Evolutionary conservation across 2,113 vertebrate species (phyloP).

Genomic region (Mystacornis crossleyi): DNA sequence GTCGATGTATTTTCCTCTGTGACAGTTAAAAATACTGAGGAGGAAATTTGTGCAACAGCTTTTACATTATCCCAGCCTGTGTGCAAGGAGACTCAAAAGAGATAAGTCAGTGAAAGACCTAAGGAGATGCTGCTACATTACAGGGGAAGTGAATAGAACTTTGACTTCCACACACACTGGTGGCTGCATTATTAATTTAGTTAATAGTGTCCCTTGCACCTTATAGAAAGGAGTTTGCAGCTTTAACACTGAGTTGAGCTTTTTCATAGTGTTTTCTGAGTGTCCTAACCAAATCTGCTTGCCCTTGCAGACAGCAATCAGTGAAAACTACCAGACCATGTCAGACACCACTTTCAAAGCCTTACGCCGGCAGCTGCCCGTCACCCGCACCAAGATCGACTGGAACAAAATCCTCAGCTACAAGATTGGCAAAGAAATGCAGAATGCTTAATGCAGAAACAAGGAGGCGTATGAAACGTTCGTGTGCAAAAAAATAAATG

Average conservation of each 20-base stretch:
- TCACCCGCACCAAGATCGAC: slow-evolving; percentile 97
- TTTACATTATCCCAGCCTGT: not conserved
- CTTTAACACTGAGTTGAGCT: accelerated
- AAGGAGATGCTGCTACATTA: accelerated
- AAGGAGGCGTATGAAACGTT: slow-evolving; percentile 6
- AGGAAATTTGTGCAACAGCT: not conserved
- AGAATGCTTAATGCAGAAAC: slow-evolving; percentile 80
- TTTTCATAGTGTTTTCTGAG: not conserved
- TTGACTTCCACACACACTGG: not conserved
- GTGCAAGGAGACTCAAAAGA: not conserved
- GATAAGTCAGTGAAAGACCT: not conserved
- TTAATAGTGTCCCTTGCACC: not conserved
- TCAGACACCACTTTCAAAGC: slow-evolving; percentile 98
- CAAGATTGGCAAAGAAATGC: slow-evolving; percentile 98
- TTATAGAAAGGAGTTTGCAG: not conserved
- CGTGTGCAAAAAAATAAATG: slow-evolving; percentile 53
- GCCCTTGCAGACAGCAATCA: slow-evolving; percentile 87
- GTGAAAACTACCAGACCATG: slow-evolving; percentile 96
- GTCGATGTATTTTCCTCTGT: not conserved
- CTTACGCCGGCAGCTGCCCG: slow-evolving; percentile 92
- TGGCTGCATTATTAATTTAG: not conserved
- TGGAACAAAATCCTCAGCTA: slow-evolving; percentile 99
- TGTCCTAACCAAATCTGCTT: not conserved
- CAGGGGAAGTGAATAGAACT: not conserved
- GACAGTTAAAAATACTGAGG: not conserved